Evolutionary conservation across 2,113 vertebrate species (phyloP), one percentile per base, ranked within the genome.

Genomic region (Tiliqua scincoides): DNA sequence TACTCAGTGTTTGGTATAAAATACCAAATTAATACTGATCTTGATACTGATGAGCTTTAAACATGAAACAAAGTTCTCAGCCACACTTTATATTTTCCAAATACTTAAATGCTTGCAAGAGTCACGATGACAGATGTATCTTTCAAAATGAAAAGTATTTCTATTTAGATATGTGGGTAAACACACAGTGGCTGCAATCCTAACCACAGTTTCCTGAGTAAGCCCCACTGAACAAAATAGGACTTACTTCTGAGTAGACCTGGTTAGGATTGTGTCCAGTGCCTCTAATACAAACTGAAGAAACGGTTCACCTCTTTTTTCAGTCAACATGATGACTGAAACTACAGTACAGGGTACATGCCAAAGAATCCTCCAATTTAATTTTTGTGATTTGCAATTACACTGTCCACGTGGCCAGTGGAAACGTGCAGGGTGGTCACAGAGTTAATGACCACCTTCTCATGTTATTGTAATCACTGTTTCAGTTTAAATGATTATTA

Each of bases 401-500:
- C 71, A 35, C 30, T 30, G 17, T 89, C 91, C 94, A 74, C 74
- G 74, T 85, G 61, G 72, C 67, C 78, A 37, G 35, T 11, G 72
- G 62, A 89, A 89, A 92, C 89, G 89, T 85, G 88, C 75, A 92
- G 68, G 6, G 0, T 84, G 68, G 79, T 90, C 85, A 85, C 70
- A 40, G 8, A 78, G 68, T 65, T 92, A 73, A 92, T 82, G 88
- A 85, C 85, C 67, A 79, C 75, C 82, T 85, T 37, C 25, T 85
- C 75, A 67, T 81, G 91, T 86, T 86, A 85, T 91, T 85, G 85
- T 84, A 77, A 81, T 62, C 72, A 87, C 76, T 71, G 71, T 85
- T 79, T 82, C 57, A 35, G 61, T 85, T 89, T 76, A 91, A 94
- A 87, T 61, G 83, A 87, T 82, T 84, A 91, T 91, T 77, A 15